Evolutionary conservation across 2,113 vertebrate species (phyloP), one percentile per base, ranked within the genome.

Genomic region (Platycercus adscitus): DNA sequence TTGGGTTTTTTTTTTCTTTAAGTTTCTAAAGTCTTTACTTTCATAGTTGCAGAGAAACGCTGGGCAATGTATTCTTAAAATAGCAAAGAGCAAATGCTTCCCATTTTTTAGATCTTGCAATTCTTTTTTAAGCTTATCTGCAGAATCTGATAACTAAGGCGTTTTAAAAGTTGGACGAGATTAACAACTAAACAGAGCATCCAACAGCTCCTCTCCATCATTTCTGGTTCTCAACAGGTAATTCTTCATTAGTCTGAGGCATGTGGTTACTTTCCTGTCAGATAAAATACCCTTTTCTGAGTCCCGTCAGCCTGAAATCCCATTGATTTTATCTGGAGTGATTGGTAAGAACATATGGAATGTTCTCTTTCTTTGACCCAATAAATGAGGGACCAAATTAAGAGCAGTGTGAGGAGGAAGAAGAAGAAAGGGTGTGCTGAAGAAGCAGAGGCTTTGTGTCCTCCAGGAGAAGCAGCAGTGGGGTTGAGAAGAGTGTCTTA

Each of bases 71-170:
- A 28, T 86, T 93, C 86, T 69, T 86, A 78, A 95, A 95, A 93
- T 71, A 95, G 77, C 43, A 66, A 94, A 78, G 55, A 94, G 46
- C 58, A 93, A 96, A 94, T 81, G 46, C 14, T 93, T 88, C 63
- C 75, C 21, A 0, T 80, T 90, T 91, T 90, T 93, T 63, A 95
- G 76, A 93, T 80, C 76, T 81, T 91, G 44, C 63, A 80, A 25
- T 70, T 94, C 73, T 91, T 96, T 96, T 96, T 92, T 56, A 95
- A 86, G 86, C 86, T 69, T 33, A 81, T 92, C 24, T 82, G 44
- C 65, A 79, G 91, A 95, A 81, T 91, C 47, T 93, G 80, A 61
- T 93, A 95, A 86, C 60, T 75, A 86, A 91, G 86, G 55, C 19
- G 3, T 88, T 95, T 93, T 92, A 60, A 50, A 81, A 93, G 69